Evolutionary conservation across 2,888 invertebrate genomes (phyloP), one percentile per base, ranked within the genome.

Genomic region (Machimus atricapillus): DNA sequence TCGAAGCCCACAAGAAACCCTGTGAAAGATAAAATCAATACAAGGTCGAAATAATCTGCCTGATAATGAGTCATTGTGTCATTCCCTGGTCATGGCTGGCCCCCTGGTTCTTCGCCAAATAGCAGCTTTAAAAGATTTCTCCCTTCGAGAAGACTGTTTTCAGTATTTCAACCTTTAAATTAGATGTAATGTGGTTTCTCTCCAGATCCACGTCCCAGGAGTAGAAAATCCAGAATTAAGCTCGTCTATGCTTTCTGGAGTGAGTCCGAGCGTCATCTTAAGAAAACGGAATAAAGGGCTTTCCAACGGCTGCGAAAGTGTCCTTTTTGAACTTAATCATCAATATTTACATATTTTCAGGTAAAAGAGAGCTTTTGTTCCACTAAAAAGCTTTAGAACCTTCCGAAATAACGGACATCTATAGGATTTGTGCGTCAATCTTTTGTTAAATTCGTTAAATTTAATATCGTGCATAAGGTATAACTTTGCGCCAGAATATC

Each of bases 21-120:
- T 16, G 2, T 19, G 37, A 6, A 27, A n/a, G 78, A 43, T 78
- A 78, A 78, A 78, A 78, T 78, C 78, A 78, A 78, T 78, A 19
- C 78, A 78, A 78, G 78, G 78, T 78, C 78, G 43, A 78, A 78
- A 19, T 37, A 46, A 43, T 78, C 78, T 78, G 34, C 23, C 43
- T 78, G 43, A 43, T 78, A 78, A 78, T 78, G 78, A 43, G 23
- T 43, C 78, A 78, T 43, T 78, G 37, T 78, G 78, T 27, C 37
- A 78, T 40, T 40, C 43, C 8, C 14, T 78, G 16, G 40, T 78
- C 27, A 19, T 78, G 78, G n/a, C 27, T 78, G 37, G 78, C 16
- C 19, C n/a, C 37, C 66, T 66, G 66, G 66, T 66, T 27, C 27
- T 66, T 23, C 66, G 66, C 66, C 66, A 66, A 66, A 27, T 3